These are phyloP conservation scores for Elgonia sp. DNA, from an alignment of 2,888 invertebrate species.

Conservation along the genomic window DNA sequence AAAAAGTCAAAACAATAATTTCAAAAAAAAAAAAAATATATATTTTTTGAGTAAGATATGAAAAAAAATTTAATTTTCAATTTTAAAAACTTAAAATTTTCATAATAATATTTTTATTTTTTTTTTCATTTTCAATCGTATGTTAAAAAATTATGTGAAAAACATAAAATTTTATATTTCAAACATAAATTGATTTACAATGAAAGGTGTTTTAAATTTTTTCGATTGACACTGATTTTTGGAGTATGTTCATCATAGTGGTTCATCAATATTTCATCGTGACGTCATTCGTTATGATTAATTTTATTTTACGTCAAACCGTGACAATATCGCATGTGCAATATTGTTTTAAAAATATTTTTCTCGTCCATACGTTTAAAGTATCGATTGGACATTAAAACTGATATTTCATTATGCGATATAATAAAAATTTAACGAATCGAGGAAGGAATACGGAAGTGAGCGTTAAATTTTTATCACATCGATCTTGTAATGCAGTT, in stretches of 20 bases:
- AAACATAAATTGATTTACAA: too few species aligned
- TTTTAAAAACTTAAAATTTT: too few species aligned
- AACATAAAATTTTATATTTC: too few species aligned
- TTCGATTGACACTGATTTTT: neutral
- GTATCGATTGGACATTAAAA: slow-evolving; percentile 57
- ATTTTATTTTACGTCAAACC: slow-evolving; percentile 32
- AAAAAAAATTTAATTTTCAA: too few species aligned
- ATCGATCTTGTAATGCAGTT: too few species aligned
- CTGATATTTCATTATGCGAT: slow-evolving; percentile 40
- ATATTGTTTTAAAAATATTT: slow-evolving; percentile 46
- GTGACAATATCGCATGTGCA: slow-evolving; percentile 20
- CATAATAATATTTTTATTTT: too few species aligned
- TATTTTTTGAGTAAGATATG: too few species aligned
- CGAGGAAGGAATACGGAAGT: neutral
- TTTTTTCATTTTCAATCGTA: too few species aligned
- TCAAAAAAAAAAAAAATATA: too few species aligned
- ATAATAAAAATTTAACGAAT: neutral
- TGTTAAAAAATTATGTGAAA: too few species aligned
- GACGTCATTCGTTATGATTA: slow-evolving; percentile 28
- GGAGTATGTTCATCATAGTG: neutral
- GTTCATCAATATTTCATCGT: slow-evolving; percentile 18
- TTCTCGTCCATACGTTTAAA: slow-evolving; percentile 37
- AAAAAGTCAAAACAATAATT: too few species aligned
- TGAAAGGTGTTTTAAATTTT: too few species aligned
- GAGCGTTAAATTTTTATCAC: neutral